Base-by-base conservation (phyloP, 1,140 invertebrate genomes). In the Nasonia vitripennis region DNA sequence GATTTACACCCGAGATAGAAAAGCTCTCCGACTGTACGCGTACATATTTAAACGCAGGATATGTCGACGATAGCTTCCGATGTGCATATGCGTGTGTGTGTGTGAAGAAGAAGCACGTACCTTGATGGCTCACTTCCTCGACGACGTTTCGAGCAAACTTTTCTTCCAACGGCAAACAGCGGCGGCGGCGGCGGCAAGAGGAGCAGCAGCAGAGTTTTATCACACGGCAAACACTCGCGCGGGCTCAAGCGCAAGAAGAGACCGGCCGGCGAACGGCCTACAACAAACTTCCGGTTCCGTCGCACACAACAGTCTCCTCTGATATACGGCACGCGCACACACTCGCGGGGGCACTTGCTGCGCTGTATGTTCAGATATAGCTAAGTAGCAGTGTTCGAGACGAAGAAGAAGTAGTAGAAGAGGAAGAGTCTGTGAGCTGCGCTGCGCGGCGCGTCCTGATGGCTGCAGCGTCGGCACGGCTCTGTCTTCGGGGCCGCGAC, bases 401-500 rank as follows among this genome's bases (percentile, higher is more conserved):
- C 27, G 27, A 45, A 45, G 41, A 45, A 45, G 41, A 45, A 45
- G 41, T 10, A 45, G 41, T 10, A 45, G 12, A 67, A 67, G 62
- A n/a, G 7, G 62, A n/a, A 67, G 62, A 67, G 31, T 48, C 9
- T 80, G 17, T 12, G n/a, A n/a, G 14, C 11, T 2, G 48, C 31
- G 79, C 83, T 86, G 87, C 84, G 84, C 87, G 88, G 86, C 86
- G 87, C 88, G 89, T 92, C 90, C 90, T 92, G 90, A 91, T 91
- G 89, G 90, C 88, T 91, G 86, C 90, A 89, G 91, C 92, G 92
- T 91, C 91, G 92, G 89, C 90, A 92, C 92, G 90, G 91, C 89
- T 93, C 93, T 93, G 93, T 93, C 92, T 91, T 91, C 88, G 67
- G 90, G 88, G 88, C 91, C 88, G 90, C 89, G 89, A 87, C 88